These are phyloP conservation scores for Cephalopterus ornatus DNA, from an alignment of 2,113 vertebrate species.

Conservation along the genomic window DNA sequence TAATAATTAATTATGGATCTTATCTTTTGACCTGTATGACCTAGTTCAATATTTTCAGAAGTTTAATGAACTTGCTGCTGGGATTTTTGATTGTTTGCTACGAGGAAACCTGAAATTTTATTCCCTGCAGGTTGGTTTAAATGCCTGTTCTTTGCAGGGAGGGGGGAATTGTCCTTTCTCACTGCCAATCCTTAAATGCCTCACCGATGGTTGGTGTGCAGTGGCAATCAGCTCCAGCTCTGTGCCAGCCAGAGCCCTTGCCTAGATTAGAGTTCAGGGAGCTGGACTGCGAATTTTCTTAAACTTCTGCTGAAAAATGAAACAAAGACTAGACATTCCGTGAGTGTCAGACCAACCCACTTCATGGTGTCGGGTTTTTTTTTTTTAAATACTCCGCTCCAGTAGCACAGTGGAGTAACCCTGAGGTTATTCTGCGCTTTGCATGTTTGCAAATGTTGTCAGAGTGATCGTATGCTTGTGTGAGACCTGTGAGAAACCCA, in stretches of 20 bases:
- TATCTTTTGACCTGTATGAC: neutral
- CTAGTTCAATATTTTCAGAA: neutral
- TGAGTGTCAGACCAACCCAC: neutral
- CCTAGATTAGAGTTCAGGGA: neutral
- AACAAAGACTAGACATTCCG: neutral
- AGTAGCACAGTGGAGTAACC: neutral
- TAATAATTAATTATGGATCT: neutral
- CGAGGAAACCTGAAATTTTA: neutral
- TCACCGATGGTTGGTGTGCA: neutral
- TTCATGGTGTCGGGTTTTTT: neutral
- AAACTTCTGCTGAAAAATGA: neutral
- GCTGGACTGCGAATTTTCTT: neutral
- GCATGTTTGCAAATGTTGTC: neutral
- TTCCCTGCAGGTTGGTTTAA: neutral
- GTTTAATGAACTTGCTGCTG: neutral
- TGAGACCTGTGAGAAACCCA: neutral
- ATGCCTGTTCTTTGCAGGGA: neutral
- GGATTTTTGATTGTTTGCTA: neutral
- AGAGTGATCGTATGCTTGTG: rapidly evolving
- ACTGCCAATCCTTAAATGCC: neutral
- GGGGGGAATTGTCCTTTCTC: neutral
- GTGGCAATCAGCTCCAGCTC: neutral
- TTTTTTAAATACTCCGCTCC: neutral
- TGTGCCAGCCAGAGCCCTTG: neutral
- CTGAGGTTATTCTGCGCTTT: neutral